These are phyloP conservation scores for Mimumesa dahlbomi DNA, from an alignment of 2,888 invertebrate species.

Conservation along the genomic window DNA sequence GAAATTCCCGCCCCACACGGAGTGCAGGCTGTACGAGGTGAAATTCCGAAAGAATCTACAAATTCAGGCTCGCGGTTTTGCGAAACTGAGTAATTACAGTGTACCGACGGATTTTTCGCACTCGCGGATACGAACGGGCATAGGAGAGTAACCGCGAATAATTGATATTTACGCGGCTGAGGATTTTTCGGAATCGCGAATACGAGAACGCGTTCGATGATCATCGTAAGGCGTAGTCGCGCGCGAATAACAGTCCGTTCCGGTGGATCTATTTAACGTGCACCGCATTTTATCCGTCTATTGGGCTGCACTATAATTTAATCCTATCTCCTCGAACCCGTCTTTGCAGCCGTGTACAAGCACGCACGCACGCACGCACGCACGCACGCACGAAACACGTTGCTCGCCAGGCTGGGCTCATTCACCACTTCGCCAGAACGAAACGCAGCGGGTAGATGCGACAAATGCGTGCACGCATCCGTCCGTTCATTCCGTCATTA, in stretches of 20 bases:
- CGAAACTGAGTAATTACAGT: too few relatives aligned
- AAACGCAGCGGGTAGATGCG: conserved; percentile 57
- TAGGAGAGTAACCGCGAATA: too few relatives aligned
- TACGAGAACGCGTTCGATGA: conserved; percentile 8
- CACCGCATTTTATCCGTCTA: conserved; percentile 26
- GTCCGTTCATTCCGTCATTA: conserved; percentile 66
- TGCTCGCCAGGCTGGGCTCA: conserved; percentile 23
- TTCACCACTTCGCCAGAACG: conserved; percentile 46
- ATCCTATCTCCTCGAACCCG: conserved; percentile 17
- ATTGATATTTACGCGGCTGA: too few relatives aligned
- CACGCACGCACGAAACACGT: conserved; percentile 21
- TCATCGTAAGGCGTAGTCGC: conserved; percentile 10
- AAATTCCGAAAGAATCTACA: too few relatives aligned
- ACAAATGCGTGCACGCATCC: conserved; percentile 61
- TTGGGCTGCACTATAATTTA: conserved; percentile 32
- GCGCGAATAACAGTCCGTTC: conserved; percentile 29
- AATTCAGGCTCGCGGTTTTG: too few relatives aligned
- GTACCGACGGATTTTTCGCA: too few relatives aligned
- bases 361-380: conserved; percentile 10
- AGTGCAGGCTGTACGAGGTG: too few relatives aligned
- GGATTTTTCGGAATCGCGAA: too few relatives aligned
- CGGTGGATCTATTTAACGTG: conserved; percentile 38
- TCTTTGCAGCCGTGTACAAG: conserved; percentile 1
- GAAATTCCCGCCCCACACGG: too few relatives aligned
- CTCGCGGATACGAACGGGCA: too few relatives aligned